These are phyloP conservation scores for Arctocebus calabarensis DNA, from an alignment of 2,797 vertebrate genomes.

Conservation along the genomic window DNA sequence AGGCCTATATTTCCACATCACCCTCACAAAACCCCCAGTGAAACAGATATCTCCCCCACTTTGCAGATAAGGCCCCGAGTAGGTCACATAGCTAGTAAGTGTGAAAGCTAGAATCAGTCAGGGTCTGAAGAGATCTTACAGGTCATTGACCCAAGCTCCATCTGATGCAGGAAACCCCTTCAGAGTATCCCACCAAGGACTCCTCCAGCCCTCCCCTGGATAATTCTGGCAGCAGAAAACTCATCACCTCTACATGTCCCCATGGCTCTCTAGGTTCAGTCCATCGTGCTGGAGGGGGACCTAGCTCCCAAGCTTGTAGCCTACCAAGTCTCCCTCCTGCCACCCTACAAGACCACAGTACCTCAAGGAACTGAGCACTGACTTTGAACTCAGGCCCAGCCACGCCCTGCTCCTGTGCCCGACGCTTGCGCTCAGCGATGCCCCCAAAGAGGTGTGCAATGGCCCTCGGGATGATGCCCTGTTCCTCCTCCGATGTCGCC, in stretches of 20 bases:
- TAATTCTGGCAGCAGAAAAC: background rate
- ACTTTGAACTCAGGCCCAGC: conserved; percentile 96
- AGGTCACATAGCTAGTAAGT: background rate
- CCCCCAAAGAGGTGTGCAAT: conserved; percentile 95
- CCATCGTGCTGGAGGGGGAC: background rate
- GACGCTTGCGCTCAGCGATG: conserved; percentile 90
- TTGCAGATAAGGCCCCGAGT: background rate
- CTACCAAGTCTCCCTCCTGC: background rate
- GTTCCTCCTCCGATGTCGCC: conserved; percentile 89
- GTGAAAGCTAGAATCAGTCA: background rate
- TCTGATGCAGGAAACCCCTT: background rate
- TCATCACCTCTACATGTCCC: background rate
- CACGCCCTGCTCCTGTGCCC: conserved; percentile 88
- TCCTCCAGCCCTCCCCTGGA: background rate
- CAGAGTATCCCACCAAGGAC: background rate
- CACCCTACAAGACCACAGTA: conserved; percentile 58
- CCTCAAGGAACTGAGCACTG: conserved; percentile 99
- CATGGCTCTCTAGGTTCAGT: accelerated
- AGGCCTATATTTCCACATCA: background rate
- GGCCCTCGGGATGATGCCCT: conserved; percentile 97
- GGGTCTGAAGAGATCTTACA: background rate
- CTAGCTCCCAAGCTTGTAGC: accelerated
- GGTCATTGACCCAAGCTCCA: background rate
- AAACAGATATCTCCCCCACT: background rate
- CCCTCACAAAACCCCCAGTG: background rate